Conservation (phyloP, 2,113 vertebrate species). For the Pelusios castaneus region DNA sequence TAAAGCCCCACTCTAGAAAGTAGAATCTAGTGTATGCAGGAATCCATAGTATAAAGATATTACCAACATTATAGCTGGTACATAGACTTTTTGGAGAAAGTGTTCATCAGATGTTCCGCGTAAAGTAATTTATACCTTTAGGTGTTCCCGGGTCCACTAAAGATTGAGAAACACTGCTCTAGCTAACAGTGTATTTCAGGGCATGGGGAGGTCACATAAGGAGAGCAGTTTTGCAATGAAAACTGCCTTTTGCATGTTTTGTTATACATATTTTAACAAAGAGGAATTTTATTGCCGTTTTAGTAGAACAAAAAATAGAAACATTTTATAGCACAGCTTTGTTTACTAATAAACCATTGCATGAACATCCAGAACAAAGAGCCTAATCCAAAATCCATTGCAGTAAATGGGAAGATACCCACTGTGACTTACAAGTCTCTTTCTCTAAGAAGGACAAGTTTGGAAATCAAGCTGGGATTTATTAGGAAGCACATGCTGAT, state of each 20-base stretch:
- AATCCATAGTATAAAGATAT: too few species aligned
- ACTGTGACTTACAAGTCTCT: constrained; percentile 21
- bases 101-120: too few species aligned
- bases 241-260: neutral
- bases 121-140: too few species aligned
- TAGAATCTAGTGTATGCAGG: neutral
- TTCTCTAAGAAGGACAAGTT: neutral
- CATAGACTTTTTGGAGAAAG: too few species aligned
- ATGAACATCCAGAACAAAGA: neutral
- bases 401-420: constrained; percentile 49
- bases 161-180: too few species aligned
- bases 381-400: neutral
- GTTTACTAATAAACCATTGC: neutral
- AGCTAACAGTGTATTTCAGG: constrained; percentile 12
- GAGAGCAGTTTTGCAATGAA: constrained; percentile 2
- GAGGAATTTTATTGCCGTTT: neutral
- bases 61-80: too few species aligned
- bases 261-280: neutral
- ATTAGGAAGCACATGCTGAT: neutral
- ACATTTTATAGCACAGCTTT: constrained; percentile 36
- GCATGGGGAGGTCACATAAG: constrained; percentile 10
- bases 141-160: too few species aligned
- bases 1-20: neutral
- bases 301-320: neutral
- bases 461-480: constrained; percentile 36